Evolutionary conservation across 2,888 invertebrate genomes (phyloP).

Genomic region (Ophion costatus): DNA sequence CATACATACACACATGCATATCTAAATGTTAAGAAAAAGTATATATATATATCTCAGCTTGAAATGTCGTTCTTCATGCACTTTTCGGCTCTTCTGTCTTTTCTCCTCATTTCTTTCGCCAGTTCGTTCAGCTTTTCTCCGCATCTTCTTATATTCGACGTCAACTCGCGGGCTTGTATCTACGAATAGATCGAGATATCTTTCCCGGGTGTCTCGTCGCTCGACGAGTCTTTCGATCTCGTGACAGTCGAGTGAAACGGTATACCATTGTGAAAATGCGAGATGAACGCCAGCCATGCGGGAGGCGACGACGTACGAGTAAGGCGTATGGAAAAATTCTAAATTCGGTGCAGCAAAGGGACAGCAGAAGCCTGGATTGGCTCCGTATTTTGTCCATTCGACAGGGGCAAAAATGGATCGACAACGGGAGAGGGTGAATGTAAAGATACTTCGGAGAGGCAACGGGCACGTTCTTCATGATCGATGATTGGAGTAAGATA

Average conservation of each 20-base stretch:
- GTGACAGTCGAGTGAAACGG: conserved; percentile 47
- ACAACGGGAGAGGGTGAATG: too few species aligned
- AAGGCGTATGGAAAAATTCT: conserved; percentile 15
- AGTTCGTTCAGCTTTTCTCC: conserved; percentile 28
- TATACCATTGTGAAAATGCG: conserved; percentile 37
- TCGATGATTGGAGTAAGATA: too few species aligned
- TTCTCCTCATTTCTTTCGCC: conserved; percentile 40
- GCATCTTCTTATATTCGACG: conserved; percentile 33
- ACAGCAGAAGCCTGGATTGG: not conserved
- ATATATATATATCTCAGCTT: conserved; percentile 74
- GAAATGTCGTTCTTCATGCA: conserved; percentile 55
- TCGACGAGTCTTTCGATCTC: conserved; percentile 52
- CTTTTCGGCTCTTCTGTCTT: conserved; percentile 37
- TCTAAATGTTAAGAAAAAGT: conserved; percentile 42
- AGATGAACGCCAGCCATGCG: conserved; percentile 27
- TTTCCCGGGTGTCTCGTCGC: conserved; percentile 24
- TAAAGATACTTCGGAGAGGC: too few species aligned
- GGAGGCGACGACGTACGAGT: not conserved
- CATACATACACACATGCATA: not conserved
- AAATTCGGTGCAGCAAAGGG: not conserved
- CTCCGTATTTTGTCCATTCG: not conserved
- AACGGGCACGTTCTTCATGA: too few species aligned
- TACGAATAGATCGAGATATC: conserved; percentile 55
- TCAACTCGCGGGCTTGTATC: conserved; percentile 31
- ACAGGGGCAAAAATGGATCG: not conserved